These are phyloP conservation scores for Corythornis vintsioides DNA, from an alignment of 2,113 vertebrate species.

Conservation along the genomic window DNA sequence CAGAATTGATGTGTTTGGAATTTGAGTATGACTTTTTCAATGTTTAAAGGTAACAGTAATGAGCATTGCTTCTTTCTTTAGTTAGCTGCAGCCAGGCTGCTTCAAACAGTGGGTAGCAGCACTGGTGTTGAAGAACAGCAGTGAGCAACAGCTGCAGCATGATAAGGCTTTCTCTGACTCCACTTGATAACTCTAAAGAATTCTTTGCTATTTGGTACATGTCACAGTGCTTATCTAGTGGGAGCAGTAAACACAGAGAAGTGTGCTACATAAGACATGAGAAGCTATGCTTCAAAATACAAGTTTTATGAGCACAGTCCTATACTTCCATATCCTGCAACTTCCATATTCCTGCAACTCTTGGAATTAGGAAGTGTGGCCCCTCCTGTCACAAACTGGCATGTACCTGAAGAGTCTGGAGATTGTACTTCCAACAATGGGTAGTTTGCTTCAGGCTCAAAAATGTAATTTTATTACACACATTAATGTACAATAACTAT, in stretches of 20 bases:
- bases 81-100: not conserved
- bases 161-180: not conserved
- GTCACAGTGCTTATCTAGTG: not conserved
- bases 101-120: not conserved
- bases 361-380: not conserved
- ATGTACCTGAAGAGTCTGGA: not conserved
- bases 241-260: not conserved
- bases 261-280: not conserved
- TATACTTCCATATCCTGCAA: not conserved
- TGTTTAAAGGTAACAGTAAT: not conserved
- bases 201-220: not conserved
- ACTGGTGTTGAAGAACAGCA: not conserved
- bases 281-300: not conserved
- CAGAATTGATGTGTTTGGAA: not conserved
- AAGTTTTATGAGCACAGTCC: not conserved
- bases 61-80: not conserved
- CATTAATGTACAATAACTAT: not conserved
- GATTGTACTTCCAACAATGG: not conserved
- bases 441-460: not conserved
- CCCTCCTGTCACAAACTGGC: fast-evolving
- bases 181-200: not conserved
- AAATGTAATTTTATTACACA: not conserved
- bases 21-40: not conserved
- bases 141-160: not conserved
- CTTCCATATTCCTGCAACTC: not conserved